phyloP scores from a whole-genome alignment of 2,113 vertebrate species.

The Equus przewalskii region DNA sequence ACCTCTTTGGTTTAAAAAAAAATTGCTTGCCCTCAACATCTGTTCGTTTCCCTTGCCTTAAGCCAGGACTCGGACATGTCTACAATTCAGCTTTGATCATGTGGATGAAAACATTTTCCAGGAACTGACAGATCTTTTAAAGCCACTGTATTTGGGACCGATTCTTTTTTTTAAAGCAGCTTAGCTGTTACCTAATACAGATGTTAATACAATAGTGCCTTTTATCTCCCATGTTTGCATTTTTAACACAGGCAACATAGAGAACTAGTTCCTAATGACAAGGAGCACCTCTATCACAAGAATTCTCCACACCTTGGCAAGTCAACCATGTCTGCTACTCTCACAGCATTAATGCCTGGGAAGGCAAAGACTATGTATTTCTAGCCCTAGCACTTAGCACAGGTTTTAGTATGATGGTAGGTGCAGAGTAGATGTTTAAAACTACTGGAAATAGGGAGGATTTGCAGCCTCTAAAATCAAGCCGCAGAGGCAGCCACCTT shows the following conservation, averaged over 20 bases:
- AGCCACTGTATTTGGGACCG: neutral
- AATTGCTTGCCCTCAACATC: neutral
- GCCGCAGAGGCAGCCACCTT: neutral
- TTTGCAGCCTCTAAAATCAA: conserved; percentile 20
- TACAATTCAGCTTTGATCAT: neutral
- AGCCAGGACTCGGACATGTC: neutral
- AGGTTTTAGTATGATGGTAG: neutral
- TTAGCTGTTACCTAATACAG: conserved; percentile 34
- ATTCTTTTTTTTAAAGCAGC: neutral
- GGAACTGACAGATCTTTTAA: conserved; percentile 25
- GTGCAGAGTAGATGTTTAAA: neutral
- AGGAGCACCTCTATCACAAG: neutral
- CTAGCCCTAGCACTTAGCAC: neutral
- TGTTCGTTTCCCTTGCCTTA: neutral
- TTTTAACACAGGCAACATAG: conserved; percentile 31
- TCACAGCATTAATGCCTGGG: neutral
- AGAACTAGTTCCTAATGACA: conserved; percentile 65
- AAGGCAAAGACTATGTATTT: neutral
- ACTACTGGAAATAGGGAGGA: neutral
- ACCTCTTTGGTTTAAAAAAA: neutral
- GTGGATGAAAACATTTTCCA: neutral
- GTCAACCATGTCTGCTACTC: neutral
- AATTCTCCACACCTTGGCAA: neutral
- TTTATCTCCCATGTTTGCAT: conserved; percentile 24
- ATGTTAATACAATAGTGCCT: conserved; percentile 58